Conservation (phyloP, 1,140 invertebrate genomes). For the Cydia fagiglandana region DNA sequence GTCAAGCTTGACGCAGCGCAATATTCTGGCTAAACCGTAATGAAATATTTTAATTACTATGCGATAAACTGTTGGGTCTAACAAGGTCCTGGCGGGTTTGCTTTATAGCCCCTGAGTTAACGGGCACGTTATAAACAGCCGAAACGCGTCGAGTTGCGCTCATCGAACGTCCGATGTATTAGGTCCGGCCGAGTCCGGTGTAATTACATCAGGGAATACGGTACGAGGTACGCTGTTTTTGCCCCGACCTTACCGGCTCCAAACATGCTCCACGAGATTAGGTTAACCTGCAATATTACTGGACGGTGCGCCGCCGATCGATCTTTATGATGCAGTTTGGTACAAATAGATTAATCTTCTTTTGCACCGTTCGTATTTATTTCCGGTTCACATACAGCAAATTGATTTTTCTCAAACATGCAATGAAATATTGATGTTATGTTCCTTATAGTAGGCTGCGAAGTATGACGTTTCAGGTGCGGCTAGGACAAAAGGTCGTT, state of each 20-base stretch:
- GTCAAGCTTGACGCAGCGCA: background rate
- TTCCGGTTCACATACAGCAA: too few species aligned
- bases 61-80: slow-evolving; percentile 63
- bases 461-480: too few species aligned
- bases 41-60: slow-evolving; percentile 41
- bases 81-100: slow-evolving; percentile 58
- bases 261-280: slow-evolving; percentile 30
- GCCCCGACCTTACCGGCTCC: slow-evolving; percentile 33
- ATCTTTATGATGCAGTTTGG: slow-evolving; percentile 27
- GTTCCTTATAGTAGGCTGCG: too few species aligned
- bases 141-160: slow-evolving; percentile 37
- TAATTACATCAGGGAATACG: slow-evolving; percentile 75
- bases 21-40: slow-evolving; percentile 12
- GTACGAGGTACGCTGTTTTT: slow-evolving; percentile 48
- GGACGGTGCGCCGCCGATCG: background rate
- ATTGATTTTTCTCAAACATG: too few species aligned
- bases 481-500: too few species aligned
- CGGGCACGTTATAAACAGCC: slow-evolving; percentile 30
- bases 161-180: slow-evolving; percentile 63
- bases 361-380: background rate
- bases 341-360: slow-evolving; percentile 4
- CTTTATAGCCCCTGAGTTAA: slow-evolving; percentile 52
- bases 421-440: too few species aligned
- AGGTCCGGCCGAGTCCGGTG: slow-evolving; percentile 56
- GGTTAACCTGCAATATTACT: slow-evolving; percentile 27